phyloP scores from a whole-genome alignment of 2,797 vertebrate species.

The Graptemys geographica region DNA sequence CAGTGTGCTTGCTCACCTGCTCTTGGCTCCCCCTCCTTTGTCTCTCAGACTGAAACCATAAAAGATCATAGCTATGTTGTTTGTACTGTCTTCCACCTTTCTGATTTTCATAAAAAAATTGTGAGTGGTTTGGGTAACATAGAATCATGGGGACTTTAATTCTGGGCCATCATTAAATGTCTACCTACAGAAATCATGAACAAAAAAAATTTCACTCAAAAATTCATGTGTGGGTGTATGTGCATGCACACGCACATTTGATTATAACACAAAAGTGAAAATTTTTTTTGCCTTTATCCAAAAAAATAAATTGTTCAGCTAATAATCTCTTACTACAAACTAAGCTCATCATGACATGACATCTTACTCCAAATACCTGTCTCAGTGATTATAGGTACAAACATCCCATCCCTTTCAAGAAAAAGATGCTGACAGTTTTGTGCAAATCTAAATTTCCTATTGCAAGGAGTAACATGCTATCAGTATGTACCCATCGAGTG shows the following conservation, averaged over 20 bases:
- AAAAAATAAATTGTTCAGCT: neutral
- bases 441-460: constrained; percentile 57
- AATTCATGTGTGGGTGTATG: accelerated
- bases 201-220: neutral
- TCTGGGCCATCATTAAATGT: neutral
- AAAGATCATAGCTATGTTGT: neutral
- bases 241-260: neutral
- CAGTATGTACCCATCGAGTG: constrained; percentile 1
- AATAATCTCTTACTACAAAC: neutral
- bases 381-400: accelerated
- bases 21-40: accelerated
- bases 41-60: neutral
- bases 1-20: neutral
- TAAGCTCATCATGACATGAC: neutral
- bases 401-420: neutral
- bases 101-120: neutral
- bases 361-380: neutral
- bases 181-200: neutral
- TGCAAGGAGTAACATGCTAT: constrained; percentile 63
- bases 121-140: neutral
- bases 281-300: neutral
- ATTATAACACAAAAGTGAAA: neutral
- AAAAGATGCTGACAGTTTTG: constrained; percentile 18
- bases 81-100: neutral
- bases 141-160: neutral